Percentiles rank a stretch among this genome's conserved stretches.
Conservation (phyloP, 2,888 invertebrate genomes). For the Crocallis elinguaria region DNA sequence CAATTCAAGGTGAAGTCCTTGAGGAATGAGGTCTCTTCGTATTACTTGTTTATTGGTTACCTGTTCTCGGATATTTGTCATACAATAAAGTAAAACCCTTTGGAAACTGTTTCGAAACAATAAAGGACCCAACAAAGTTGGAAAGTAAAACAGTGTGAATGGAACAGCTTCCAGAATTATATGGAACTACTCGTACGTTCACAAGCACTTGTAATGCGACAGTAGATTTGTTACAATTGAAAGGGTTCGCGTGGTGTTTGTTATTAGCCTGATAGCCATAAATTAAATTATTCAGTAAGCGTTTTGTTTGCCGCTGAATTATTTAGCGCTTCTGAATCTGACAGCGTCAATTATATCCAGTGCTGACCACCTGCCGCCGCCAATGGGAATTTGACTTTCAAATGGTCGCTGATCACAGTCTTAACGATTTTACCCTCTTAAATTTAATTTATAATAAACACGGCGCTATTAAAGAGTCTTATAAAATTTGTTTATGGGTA, state of each 20-base stretch:
- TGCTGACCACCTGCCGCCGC: constrained; percentile 35
- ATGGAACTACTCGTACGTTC: not conserved
- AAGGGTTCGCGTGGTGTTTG: not conserved
- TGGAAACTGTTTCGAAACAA: not conserved
- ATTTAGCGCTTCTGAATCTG: constrained; percentile 44
- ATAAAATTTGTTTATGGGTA: constrained; percentile 9
- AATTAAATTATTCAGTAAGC: constrained; percentile 39
- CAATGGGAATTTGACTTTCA: constrained; percentile 54
- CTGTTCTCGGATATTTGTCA: not conserved
- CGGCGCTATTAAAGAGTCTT: constrained; percentile 10
- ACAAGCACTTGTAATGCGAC: not conserved
- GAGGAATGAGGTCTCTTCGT: constrained; percentile 14
- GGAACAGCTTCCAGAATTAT: not conserved
- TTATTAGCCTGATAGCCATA: constrained; percentile 1
- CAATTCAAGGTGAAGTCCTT: constrained; percentile 47
- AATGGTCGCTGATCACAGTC: constrained; percentile 50
- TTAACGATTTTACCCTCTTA: constrained; percentile 35
- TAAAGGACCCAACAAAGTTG: not conserved
- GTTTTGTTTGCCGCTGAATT: constrained; percentile 47
- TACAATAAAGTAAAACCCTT: not conserved
- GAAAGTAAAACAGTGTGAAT: not conserved
- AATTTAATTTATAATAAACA: constrained; percentile 40
- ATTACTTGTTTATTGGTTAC: constrained; percentile 18
- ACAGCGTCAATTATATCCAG: constrained; percentile 50
- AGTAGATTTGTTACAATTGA: constrained; percentile 7